A percentile compares a stretch with the other conserved stretches of the same genome.
Conservation (phyloP, 2,113 vertebrate species). For the Periophthalmus modestus region DNA sequence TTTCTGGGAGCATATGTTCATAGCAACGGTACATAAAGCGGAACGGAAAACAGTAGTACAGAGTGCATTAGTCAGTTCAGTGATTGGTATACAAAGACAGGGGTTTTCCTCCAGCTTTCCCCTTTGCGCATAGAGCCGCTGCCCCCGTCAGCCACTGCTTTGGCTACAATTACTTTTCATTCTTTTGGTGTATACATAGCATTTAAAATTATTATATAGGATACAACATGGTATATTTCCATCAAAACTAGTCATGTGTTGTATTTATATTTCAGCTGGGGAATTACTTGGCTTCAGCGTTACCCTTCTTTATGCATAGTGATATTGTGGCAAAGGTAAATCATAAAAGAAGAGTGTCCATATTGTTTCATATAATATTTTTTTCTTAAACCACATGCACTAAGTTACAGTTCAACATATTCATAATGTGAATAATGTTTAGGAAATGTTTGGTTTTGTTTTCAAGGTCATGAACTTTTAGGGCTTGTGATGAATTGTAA, state of each 20-base stretch:
- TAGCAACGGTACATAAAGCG: constrained; percentile 79
- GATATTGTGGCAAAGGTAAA: constrained; percentile 4
- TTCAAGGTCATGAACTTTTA: not conserved
- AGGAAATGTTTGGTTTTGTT: not conserved
- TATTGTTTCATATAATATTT: not conserved
- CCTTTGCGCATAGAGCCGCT: constrained; percentile 54
- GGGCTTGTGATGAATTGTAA: constrained; percentile 44
- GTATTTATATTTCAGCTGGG: constrained; percentile 6
- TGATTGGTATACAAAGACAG: constrained; percentile 72
- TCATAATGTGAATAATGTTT: not conserved
- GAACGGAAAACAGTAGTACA: constrained; percentile 79
- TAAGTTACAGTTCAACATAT: not conserved
- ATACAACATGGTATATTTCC: constrained; percentile 7
- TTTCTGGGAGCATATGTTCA: constrained; percentile 77
- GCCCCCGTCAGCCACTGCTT: constrained; percentile 35
- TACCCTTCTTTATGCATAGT: constrained; percentile 20
- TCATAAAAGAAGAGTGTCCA: constrained; percentile 5
- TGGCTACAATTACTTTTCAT: constrained; percentile 46
- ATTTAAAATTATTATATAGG: not conserved
- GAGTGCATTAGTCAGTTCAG: constrained; percentile 72
- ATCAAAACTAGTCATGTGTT: constrained; percentile 12
- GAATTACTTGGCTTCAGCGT: not conserved
- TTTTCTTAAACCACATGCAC: not conserved
- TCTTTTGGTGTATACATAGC: constrained; percentile 40
- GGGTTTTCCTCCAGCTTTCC: constrained; percentile 70